phyloP scores from a whole-genome alignment of 2,797 vertebrate genomes.

The Eospalax fontanierii region DNA sequence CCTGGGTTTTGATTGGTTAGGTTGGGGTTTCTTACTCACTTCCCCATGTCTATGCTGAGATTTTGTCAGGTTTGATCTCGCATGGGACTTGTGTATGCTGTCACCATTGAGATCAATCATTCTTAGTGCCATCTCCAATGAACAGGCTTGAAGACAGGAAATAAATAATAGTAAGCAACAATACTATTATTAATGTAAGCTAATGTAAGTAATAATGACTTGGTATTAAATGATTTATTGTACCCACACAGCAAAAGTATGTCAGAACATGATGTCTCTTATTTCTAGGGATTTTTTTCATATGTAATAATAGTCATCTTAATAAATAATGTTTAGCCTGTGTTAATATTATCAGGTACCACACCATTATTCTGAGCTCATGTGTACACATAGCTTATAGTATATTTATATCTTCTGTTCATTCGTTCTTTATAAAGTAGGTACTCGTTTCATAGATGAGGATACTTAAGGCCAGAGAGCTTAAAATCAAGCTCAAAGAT shows the following conservation, averaged over 20 bases:
- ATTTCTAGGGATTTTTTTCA: slow-evolving; percentile 3
- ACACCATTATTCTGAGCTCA: background rate
- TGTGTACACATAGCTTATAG: background rate
- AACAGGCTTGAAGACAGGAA: background rate
- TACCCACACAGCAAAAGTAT: background rate
- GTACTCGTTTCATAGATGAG: background rate
- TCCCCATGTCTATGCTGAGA: no score
- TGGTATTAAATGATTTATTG: background rate
- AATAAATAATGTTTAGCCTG: slow-evolving; percentile 8
- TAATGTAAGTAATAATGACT: slow-evolving; percentile 5
- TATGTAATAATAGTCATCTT: background rate
- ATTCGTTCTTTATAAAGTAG: slow-evolving; percentile 5
- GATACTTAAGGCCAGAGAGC: background rate
- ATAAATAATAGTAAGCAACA: background rate
- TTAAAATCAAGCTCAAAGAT: slow-evolving; percentile 35
- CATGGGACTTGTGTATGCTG: no score
- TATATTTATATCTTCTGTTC: background rate
- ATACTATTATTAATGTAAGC: background rate
- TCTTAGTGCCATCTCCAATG: background rate
- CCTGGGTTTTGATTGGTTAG: no score
- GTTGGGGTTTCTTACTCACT: no score
- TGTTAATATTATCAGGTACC: background rate
- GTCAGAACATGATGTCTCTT: background rate
- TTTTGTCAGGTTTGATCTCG: no score
- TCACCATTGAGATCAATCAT: no score